phyloP scores from a whole-genome alignment of 2,888 invertebrate species.

The Priocnemis perturbator region DNA sequence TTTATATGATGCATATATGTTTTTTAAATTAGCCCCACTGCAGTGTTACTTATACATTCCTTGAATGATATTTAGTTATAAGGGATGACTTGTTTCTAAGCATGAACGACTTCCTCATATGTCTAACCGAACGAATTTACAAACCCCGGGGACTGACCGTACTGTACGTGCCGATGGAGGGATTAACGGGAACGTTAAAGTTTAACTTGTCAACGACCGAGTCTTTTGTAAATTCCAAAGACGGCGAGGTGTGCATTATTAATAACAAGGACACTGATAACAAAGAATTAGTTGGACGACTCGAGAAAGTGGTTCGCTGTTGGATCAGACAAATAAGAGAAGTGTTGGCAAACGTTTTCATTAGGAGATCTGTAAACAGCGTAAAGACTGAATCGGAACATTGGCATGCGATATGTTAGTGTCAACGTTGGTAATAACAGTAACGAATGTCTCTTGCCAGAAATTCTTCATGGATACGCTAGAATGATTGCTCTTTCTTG shows the following conservation, averaged over 20 bases:
- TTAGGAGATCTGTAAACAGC: slow-evolving; percentile 48
- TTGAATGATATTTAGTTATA: slow-evolving; percentile 51
- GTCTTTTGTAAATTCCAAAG: not conserved
- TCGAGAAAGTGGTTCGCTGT: slow-evolving; percentile 67
- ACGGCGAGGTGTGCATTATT: not conserved
- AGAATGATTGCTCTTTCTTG: slow-evolving; percentile 6
- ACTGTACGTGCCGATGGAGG: slow-evolving; percentile 78
- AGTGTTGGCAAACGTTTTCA: slow-evolving; percentile 67
- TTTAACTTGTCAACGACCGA: not conserved
- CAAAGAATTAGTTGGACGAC: slow-evolving; percentile 55
- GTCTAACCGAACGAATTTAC: slow-evolving; percentile 77
- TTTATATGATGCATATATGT: too few relatives aligned
- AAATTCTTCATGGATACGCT: too few relatives aligned
- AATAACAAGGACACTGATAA: too few relatives aligned
- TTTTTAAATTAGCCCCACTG: too few relatives aligned
- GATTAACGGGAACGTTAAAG: slow-evolving; percentile 73
- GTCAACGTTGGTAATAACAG: slow-evolving; percentile 6
- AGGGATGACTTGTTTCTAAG: slow-evolving; percentile 76
- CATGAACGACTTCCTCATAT: slow-evolving; percentile 76
- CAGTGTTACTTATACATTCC: slow-evolving; percentile 10
- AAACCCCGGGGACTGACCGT: slow-evolving; percentile 77
- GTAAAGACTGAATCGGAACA: slow-evolving; percentile 71
- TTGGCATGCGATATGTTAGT: slow-evolving; percentile 74
- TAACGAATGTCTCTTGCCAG: not conserved
- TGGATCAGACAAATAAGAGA: slow-evolving; percentile 79